Evolutionary conservation across 1,140 invertebrate species (phyloP).

Genomic region (Caerostris darwini): DNA sequence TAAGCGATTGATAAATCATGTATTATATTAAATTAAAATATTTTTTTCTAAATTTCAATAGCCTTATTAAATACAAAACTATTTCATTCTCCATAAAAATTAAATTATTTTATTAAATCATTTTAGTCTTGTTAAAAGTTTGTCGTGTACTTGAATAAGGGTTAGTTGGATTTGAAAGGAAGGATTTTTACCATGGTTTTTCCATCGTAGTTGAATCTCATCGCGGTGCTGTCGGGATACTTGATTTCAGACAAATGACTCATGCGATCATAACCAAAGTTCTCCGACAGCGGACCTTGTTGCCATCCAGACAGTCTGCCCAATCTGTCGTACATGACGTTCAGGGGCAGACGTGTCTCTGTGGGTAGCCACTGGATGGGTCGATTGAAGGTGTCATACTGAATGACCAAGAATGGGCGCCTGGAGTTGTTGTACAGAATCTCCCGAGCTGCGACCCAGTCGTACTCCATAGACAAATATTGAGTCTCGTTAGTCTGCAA

Average conservation of each 20-base stretch:
- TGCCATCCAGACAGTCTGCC: constrained; percentile 94
- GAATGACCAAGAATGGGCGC: constrained; percentile 88
- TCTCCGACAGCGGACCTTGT: constrained; percentile 94
- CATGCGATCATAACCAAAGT: constrained; percentile 92
- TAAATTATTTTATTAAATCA: too few species aligned
- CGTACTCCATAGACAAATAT: constrained; percentile 94
- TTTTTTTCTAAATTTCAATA: too few species aligned
- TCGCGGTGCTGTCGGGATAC: constrained; percentile 92
- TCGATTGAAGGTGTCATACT: constrained; percentile 94
- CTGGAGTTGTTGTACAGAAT: constrained; percentile 85
- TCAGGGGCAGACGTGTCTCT: constrained; percentile 87
- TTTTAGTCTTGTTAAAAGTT: too few species aligned
- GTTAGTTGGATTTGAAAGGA: background rate
- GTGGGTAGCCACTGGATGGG: constrained; percentile 94
- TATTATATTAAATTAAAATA: too few species aligned
- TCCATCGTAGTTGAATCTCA: constrained; percentile 93
- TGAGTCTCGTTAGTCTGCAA: constrained; percentile 93
- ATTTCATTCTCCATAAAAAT: too few species aligned
- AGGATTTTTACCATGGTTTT: constrained; percentile 87
- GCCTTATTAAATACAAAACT: too few species aligned
- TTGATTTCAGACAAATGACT: constrained; percentile 93
- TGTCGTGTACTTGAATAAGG: background rate
- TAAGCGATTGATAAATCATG: too few species aligned
- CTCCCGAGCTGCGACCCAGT: constrained; percentile 93
- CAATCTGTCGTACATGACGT: constrained; percentile 95